phyloP scores from a whole-genome alignment of 2,888 invertebrate genomes.

The Drosophila picticornis region DNA sequence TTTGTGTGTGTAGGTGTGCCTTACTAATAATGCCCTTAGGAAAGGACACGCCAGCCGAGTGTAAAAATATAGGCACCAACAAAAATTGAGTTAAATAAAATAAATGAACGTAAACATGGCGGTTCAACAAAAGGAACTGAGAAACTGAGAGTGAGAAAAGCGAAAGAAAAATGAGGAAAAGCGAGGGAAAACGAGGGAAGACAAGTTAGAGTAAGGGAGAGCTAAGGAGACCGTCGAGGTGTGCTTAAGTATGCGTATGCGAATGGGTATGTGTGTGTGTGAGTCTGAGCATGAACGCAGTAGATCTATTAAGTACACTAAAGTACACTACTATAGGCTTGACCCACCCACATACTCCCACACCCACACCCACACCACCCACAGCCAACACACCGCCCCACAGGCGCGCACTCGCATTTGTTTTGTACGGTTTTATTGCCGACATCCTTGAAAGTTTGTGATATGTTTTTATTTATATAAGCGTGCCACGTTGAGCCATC shows the following conservation, averaged over 20 bases:
- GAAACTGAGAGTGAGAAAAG: not conserved
- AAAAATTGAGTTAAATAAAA: constrained; percentile 63
- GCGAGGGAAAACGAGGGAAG: not conserved
- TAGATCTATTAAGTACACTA: constrained; percentile 42
- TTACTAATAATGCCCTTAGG: constrained; percentile 72
- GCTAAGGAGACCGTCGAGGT: constrained; percentile 55
- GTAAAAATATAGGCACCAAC: constrained; percentile 45
- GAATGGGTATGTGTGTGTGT: constrained; percentile 1
- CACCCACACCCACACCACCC: constrained; percentile 1
- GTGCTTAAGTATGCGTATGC: constrained; percentile 25
- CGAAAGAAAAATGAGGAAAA: not conserved
- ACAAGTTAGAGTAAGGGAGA: not conserved
- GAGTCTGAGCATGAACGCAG: constrained; percentile 1
- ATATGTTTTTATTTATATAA: constrained; percentile 71
- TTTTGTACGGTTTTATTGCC: constrained; percentile 58
- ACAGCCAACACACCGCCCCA: not conserved
- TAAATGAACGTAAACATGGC: constrained; percentile 52
- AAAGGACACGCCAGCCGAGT: constrained; percentile 58
- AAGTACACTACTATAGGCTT: constrained; percentile 17
- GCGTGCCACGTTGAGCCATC: constrained; percentile 41
- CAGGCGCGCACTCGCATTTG: constrained; percentile 19
- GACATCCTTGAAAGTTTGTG: constrained; percentile 77
- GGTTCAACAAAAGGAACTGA: not conserved
- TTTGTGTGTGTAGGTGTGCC: constrained; percentile 36
- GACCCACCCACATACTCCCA: constrained; percentile 22